phyloP scores from a whole-genome alignment of 2,113 vertebrate species.

The Muntiacus reevesi region DNA sequence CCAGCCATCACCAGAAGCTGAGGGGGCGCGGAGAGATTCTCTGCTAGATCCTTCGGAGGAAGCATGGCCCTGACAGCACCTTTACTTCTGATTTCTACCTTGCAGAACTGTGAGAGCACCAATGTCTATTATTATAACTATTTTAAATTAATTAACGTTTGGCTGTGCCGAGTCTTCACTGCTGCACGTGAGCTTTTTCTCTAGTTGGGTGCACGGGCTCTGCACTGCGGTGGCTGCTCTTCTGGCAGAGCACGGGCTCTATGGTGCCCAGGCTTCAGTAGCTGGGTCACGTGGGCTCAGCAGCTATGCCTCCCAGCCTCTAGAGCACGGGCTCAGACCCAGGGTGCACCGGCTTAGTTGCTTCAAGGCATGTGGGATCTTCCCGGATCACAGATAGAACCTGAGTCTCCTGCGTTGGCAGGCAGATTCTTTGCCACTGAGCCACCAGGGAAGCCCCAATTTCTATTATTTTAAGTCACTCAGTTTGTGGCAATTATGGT shows the following conservation, averaged over 20 bases:
- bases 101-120: background rate
- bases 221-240: background rate
- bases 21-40: background rate
- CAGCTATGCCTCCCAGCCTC: background rate
- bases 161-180: background rate
- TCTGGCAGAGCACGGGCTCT: fast-evolving
- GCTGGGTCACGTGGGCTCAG: background rate
- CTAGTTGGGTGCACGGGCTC: background rate
- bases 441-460: background rate
- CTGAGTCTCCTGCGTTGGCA: background rate
- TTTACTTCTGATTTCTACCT: background rate
- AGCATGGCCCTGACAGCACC: background rate
- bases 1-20: background rate
- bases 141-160: background rate
- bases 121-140: background rate
- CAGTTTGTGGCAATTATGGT: background rate
- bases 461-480: background rate
- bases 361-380: background rate
- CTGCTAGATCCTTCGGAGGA: background rate
- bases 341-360: fast-evolving
- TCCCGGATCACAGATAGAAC: background rate
- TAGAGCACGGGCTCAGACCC: background rate
- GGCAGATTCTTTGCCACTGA: background rate
- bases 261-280: background rate
- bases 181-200: background rate